Conservation (phyloP, 2,113 vertebrate genomes). For the Apus apus region DNA sequence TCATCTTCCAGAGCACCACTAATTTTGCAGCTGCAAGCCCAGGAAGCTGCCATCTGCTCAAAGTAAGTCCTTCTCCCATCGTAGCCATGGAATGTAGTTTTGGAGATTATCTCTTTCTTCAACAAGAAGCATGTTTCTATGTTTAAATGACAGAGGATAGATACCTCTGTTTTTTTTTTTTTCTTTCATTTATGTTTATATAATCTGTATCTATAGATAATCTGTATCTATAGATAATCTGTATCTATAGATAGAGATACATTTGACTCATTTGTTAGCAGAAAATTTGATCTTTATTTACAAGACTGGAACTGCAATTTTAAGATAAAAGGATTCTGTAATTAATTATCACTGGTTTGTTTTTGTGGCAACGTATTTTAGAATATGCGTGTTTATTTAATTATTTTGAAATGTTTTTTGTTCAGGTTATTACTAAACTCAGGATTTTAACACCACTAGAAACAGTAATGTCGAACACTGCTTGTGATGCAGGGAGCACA, state of each 20-base stretch:
- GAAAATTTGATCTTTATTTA: no score
- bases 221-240: neutral
- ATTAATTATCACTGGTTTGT: neutral
- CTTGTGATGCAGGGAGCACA: conserved; percentile 88
- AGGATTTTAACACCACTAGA: conserved; percentile 91
- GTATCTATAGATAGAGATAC: no score
- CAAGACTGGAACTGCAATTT: no score
- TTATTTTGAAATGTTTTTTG: neutral
- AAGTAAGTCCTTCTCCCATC: neutral
- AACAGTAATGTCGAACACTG: conserved; percentile 97
- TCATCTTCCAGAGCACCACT: no score
- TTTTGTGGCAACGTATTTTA: neutral
- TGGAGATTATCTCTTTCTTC: neutral
- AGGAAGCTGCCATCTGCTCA: neutral
- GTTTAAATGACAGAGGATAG: neutral
- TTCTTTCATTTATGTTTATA: neutral
- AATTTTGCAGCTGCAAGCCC: neutral
- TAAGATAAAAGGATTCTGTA: no score
- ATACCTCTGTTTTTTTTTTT: neutral
- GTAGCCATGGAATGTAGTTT: neutral
- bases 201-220: neutral
- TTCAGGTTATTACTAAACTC: conserved; percentile 93
- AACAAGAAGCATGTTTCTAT: neutral
- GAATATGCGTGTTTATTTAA: neutral
- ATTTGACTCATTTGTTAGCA: no score